These are phyloP conservation scores for Minunthozetes semirufus DNA, from an alignment of 2,888 invertebrate genomes.

Conservation along the genomic window DNA sequence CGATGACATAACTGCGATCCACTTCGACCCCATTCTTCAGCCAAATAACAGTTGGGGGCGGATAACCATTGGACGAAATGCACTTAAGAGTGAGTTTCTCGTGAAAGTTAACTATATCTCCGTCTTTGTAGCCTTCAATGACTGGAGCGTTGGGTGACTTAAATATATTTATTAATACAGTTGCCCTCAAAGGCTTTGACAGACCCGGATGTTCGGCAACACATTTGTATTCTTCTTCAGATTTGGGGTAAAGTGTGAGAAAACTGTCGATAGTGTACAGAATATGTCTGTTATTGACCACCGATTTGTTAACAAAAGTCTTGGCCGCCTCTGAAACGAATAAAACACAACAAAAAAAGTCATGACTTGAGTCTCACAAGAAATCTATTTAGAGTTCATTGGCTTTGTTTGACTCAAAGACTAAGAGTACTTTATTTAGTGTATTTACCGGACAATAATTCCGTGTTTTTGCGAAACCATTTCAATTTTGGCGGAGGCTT, in stretches of 20 bases:
- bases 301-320: slow-evolving; percentile 35
- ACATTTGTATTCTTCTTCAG: slow-evolving; percentile 37
- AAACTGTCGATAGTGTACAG: slow-evolving; percentile 38
- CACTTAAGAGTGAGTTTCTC: slow-evolving; percentile 35
- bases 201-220: slow-evolving; percentile 37
- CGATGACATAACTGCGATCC: slow-evolving; percentile 32
- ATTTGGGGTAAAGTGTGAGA: slow-evolving; percentile 41
- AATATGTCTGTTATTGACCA: slow-evolving; percentile 33
- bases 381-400: not conserved
- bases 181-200: slow-evolving; percentile 36
- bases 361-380: not conserved
- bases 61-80: slow-evolving; percentile 36
- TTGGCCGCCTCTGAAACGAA: slow-evolving; percentile 37
- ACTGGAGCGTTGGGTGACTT: slow-evolving; percentile 32
- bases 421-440: no score
- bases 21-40: slow-evolving; percentile 37
- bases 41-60: slow-evolving; percentile 37
- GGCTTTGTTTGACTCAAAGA: not conserved
- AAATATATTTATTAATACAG: slow-evolving; percentile 35
- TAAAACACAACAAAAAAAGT: not conserved
- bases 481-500: slow-evolving; percentile 43
- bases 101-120: slow-evolving; percentile 31
- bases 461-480: slow-evolving; percentile 42
- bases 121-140: slow-evolving; percentile 37
- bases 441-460: slow-evolving; percentile 38